Percentiles rank a stretch among this genome's conserved stretches.
phyloP scores from a whole-genome alignment of 2,888 invertebrate species.

The Caenorhabditis plicata region DNA sequence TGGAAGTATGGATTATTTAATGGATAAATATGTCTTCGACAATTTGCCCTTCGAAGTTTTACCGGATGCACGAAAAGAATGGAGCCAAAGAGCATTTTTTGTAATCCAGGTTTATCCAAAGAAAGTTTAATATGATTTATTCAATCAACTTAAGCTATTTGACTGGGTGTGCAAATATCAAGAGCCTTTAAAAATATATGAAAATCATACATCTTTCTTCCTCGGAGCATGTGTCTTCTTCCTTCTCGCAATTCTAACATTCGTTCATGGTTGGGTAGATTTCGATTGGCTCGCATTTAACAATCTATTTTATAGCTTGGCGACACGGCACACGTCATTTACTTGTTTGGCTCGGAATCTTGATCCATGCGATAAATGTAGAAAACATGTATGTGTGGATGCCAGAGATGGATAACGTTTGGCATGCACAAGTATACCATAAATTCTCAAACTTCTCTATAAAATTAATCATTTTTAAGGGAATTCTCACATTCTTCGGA shows the following conservation, averaged over 20 bases:
- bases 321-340: slow-evolving; percentile 76
- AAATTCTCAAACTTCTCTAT: too few species aligned
- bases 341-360: slow-evolving; percentile 76
- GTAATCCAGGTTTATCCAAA: slow-evolving; percentile 48
- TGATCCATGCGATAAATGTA: slow-evolving; percentile 77
- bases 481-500: slow-evolving; percentile 76
- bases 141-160: slow-evolving; percentile 32
- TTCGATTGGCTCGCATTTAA: background rate
- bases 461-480: too few species aligned
- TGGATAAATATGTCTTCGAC: slow-evolving; percentile 56
- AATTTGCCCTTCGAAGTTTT: slow-evolving; percentile 59
- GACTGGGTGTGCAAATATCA: slow-evolving; percentile 65
- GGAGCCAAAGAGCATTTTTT: slow-evolving; percentile 51
- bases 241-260: slow-evolving; percentile 73
- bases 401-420: slow-evolving; percentile 80
- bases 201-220: slow-evolving; percentile 73
- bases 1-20: slow-evolving; percentile 53
- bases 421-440: slow-evolving; percentile 79
- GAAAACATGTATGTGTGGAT: slow-evolving; percentile 76
- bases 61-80: slow-evolving; percentile 49
- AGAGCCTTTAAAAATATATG: slow-evolving; percentile 52
- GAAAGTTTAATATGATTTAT: background rate
- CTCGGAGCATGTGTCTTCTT: slow-evolving; percentile 73
- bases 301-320: slow-evolving; percentile 70
- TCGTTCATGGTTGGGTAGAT: slow-evolving; percentile 70